A percentile compares a stretch with the other conserved stretches of the same genome.
Conservation (phyloP, 23 tunicate species). For the Diplosoma virens region DNA sequence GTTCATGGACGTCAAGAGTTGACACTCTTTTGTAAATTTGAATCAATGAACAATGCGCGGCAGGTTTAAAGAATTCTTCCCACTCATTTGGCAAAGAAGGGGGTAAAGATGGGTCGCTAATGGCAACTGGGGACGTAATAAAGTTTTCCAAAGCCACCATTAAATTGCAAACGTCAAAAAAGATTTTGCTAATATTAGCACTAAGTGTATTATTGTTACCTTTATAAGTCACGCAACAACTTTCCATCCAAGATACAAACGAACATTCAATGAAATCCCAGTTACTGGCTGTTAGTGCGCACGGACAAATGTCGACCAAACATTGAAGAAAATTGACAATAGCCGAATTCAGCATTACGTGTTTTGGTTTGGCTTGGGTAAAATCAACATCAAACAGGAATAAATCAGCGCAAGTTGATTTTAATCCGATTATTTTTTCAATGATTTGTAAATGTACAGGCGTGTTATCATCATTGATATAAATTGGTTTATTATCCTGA, state of each 20-base stretch:
- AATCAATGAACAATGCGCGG: slow-evolving; percentile 44
- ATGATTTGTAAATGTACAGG: neutral
- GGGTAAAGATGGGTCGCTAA: slow-evolving; percentile 77
- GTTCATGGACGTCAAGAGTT: neutral
- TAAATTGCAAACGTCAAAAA: slow-evolving; percentile 32
- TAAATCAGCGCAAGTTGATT: neutral
- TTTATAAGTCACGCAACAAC: slow-evolving; percentile 22
- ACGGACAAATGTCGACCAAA: neutral
- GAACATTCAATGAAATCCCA: slow-evolving; percentile 81
- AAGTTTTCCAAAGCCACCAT: slow-evolving; percentile 32
- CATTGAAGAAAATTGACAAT: slow-evolving; percentile 31
- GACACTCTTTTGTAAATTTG: slow-evolving; percentile 25
- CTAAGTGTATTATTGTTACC: neutral
- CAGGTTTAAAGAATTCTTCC: slow-evolving; percentile 79
- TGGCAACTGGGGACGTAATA: slow-evolving; percentile 49
- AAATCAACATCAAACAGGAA: slow-evolving; percentile 57
- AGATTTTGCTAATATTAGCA: neutral
- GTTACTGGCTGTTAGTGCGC: neutral
- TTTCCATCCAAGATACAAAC: slow-evolving; percentile 76
- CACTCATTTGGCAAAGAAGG: slow-evolving; percentile 60
- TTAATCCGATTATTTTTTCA: slow-evolving; percentile 14
- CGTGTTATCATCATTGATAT: neutral
- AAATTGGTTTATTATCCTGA: neutral
- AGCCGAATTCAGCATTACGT: slow-evolving; percentile 31
- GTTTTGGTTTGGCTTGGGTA: neutral